Conservation (phyloP, 2,797 vertebrate genomes). For the Protosalanx chinensis region DNA sequence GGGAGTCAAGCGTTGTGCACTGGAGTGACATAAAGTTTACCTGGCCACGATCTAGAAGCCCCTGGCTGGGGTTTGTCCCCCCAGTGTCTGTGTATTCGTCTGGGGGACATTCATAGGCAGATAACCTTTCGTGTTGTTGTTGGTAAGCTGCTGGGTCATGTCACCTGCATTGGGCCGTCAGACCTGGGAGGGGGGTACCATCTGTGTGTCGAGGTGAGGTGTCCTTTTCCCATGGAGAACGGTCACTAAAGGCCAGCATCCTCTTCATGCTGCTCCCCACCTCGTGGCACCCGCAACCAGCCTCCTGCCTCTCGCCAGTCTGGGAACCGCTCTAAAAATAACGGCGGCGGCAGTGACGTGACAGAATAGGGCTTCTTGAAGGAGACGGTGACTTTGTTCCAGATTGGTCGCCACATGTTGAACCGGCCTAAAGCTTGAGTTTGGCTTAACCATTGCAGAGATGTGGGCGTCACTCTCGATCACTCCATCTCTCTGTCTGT, state of each 20-base stretch:
- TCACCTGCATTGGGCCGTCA: background rate
- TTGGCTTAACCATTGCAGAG: slow-evolving; percentile 10
- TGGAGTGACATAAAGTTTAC: background rate
- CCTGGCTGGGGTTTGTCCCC: background rate
- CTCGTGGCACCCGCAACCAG: background rate
- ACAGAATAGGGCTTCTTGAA: slow-evolving; percentile 36
- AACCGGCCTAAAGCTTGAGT: slow-evolving; percentile 25
- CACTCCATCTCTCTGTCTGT: background rate
- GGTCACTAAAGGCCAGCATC: slow-evolving; percentile 15
- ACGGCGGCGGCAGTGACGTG: slow-evolving; percentile 13
- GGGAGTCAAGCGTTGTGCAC: background rate
- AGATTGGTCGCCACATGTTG: slow-evolving; percentile 28
- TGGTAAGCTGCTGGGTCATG: slow-evolving; percentile 8
- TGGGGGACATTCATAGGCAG: background rate
- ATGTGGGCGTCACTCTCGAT: background rate
- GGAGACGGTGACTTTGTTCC: slow-evolving; percentile 45
- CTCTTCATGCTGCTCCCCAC: slow-evolving; percentile 3
- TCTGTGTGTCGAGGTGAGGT: background rate
- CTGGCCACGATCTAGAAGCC: background rate
- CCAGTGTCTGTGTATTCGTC: background rate
- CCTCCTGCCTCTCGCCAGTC: background rate
- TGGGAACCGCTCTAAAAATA: slow-evolving; percentile 46
- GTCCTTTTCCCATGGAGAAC: slow-evolving; percentile 18
- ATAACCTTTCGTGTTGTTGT: slow-evolving; percentile 11
- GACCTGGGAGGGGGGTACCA: slow-evolving; percentile 1